Evolutionary conservation across 2,888 invertebrate genomes (phyloP), one percentile per base, ranked within the genome.

Genomic region (Iselma pallidipennis): DNA sequence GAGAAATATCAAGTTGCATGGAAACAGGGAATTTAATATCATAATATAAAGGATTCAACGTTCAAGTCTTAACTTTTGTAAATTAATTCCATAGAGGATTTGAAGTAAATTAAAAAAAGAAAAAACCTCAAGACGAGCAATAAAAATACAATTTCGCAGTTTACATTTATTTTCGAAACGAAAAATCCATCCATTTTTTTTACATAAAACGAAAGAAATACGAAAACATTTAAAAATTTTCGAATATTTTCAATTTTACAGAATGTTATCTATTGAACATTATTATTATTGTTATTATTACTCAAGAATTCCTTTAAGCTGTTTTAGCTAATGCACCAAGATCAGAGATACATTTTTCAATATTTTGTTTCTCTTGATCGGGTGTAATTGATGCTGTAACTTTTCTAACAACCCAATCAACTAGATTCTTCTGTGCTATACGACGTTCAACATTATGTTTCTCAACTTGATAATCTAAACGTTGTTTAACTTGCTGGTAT

Each of bases 391-490:
- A 89, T 75, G 91, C 88, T 69, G 87, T 85, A 6, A 98, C 98
- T 76, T 86, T 91, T 72, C 83, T 82, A 14, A 96, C 91, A 66
- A 98, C 92, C 94, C 96, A 98, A 81, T 94, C 90, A 25, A 95
- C 94, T 91, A 98, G 91, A 82, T 97, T 92, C 81, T 91, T 94
- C 82, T 98, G 97, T 71, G 91, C 86, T 65, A 98, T 86, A 71
- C 92, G 90, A 50, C 92, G 89, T 77, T 96, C 92, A 57, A 95
- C 83, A 73, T 88, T 89, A 71, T 91, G 86, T 75, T 91, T 88
- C 81, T 96, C 96, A 4, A 95, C 86, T 83, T 98, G 96, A 83
- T 94, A 99, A 83, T 99, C 98, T 74, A 95, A 84, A 54, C 94
- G 89, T 69, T 87, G 89, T 82, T 94, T 95, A 5, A 94, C 91